Evolutionary conservation across 1,140 invertebrate species (phyloP).

Genomic region (Zaprionus camerounensis): DNA sequence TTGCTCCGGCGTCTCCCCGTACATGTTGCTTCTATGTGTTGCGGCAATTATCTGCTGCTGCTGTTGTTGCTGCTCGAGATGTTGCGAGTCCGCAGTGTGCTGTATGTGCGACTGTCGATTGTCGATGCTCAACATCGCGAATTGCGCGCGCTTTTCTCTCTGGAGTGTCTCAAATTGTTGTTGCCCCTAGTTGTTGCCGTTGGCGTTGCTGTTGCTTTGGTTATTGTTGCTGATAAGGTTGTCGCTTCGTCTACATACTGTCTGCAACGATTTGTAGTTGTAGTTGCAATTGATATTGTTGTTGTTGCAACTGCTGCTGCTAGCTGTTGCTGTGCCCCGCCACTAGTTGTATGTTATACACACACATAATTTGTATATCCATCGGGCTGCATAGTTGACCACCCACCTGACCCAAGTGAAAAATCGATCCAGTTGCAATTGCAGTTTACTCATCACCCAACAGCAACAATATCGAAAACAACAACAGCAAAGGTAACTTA

Average conservation of each 20-base stretch:
- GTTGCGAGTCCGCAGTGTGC: constrained; percentile 17
- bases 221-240: not conserved
- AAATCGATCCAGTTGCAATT: constrained; percentile 39
- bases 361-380: constrained; percentile 25
- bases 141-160: constrained; percentile 20
- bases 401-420: constrained; percentile 1
- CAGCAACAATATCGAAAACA: constrained; percentile 3
- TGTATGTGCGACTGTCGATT: constrained; percentile 29
- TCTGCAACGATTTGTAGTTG: not conserved
- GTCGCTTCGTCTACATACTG: not conserved
- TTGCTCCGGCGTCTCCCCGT: not conserved
- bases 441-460: not conserved
- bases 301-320: not conserved
- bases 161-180: not conserved
- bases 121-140: constrained; percentile 40
- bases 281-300: not conserved
- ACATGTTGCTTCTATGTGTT: constrained; percentile 43
- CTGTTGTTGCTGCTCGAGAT: constrained; percentile 12
- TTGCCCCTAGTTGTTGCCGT: constrained; percentile 4
- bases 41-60: constrained; percentile 28
- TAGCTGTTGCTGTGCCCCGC: not conserved
- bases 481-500: not conserved
- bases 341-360: constrained; percentile 2
- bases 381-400: constrained; percentile 3
- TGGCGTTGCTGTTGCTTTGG: not conserved